A percentile compares a stretch with the other conserved stretches of the same genome.
phyloP scores from a whole-genome alignment of 2,113 vertebrate species.

The Brachyistius frenatus region DNA sequence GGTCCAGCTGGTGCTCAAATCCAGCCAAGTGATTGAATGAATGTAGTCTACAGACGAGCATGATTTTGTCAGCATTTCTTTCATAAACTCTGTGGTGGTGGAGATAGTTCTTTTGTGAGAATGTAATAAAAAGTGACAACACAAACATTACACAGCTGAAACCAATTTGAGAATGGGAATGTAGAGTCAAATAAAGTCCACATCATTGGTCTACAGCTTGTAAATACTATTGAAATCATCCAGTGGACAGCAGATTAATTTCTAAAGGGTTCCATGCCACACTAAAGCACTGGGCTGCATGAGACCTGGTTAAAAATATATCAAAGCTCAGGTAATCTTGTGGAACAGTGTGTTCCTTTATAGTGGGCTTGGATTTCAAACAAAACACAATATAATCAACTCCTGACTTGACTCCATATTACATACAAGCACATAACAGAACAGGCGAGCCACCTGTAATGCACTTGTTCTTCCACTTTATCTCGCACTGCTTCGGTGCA shows the following conservation, averaged over 20 bases:
- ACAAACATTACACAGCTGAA: too few species aligned
- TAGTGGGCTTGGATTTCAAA: neutral
- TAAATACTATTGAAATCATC: too few species aligned
- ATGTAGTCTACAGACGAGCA: neutral
- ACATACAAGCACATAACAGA: neutral
- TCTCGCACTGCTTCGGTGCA: too few species aligned
- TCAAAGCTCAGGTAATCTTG: neutral
- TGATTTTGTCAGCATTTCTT: neutral
- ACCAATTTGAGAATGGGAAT: too few species aligned
- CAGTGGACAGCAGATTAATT: neutral
- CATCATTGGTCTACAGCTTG: too few species aligned
- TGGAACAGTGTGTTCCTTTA: slow-evolving; percentile 2
- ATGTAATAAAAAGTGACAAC: too few species aligned
- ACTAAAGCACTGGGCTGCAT: neutral
- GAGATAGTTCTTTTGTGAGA: neutral
- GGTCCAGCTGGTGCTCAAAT: neutral
- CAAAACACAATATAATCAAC: neutral
- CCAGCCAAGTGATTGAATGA: neutral
- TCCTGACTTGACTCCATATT: neutral
- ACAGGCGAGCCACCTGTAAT: too few species aligned
- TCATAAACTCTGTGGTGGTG: neutral
- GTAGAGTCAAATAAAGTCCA: too few species aligned
- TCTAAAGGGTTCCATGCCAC: neutral
- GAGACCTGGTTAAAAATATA: neutral
- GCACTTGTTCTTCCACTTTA: too few species aligned